phyloP scores from a whole-genome alignment of 2,113 vertebrate species.

The Narcine bancroftii region DNA sequence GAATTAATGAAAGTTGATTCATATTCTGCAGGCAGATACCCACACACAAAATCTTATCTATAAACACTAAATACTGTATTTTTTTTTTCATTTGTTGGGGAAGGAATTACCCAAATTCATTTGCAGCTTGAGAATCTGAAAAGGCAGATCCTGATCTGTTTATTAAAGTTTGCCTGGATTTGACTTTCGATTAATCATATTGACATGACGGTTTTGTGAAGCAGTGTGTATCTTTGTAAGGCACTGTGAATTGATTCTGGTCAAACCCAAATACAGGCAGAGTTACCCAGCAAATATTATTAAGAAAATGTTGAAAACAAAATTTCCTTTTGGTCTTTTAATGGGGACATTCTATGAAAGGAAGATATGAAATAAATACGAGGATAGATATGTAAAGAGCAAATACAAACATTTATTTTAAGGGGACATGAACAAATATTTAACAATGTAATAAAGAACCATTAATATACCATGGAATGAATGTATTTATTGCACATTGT shows the following conservation, averaged over 20 bases:
- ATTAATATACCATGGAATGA: slow-evolving; percentile 28
- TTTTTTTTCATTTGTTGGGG: too few species aligned
- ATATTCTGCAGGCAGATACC: not conserved
- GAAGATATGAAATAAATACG: not conserved
- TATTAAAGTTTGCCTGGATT: slow-evolving; percentile 18
- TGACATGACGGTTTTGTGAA: not conserved
- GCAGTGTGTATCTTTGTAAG: not conserved
- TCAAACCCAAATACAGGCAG: not conserved
- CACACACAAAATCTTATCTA: not conserved
- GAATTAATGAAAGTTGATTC: not conserved
- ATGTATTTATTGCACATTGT: slow-evolving; percentile 27
- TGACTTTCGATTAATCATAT: not conserved
- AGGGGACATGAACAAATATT: slow-evolving; percentile 19
- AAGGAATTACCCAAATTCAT: too few species aligned
- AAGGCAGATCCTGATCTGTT: not conserved
- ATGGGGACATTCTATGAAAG: not conserved
- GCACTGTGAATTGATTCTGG: not conserved
- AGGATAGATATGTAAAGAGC: not conserved
- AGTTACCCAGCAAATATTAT: not conserved
- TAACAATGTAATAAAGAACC: slow-evolving; percentile 23
- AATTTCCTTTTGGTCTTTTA: slow-evolving; percentile 1
- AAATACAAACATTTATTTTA: slow-evolving; percentile 26
- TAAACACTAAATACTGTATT: not conserved
- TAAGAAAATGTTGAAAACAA: not conserved
- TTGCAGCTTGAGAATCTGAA: not conserved